These are phyloP conservation scores for Ectemnius cavifrons DNA, from an alignment of 2,888 invertebrate genomes.

Conservation along the genomic window DNA sequence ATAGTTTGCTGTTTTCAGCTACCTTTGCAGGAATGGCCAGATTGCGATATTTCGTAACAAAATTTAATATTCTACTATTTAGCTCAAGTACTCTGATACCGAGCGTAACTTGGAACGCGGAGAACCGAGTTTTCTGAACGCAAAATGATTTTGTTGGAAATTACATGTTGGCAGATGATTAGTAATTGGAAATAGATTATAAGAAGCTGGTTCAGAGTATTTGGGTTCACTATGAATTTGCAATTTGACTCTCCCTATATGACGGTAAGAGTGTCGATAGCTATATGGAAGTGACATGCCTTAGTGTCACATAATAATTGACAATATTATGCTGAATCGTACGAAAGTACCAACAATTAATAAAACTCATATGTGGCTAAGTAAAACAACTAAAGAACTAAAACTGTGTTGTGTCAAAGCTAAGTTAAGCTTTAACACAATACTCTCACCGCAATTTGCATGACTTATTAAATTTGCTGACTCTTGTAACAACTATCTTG, in stretches of 20 bases:
- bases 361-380: too few relatives aligned
- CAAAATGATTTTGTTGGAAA: background rate
- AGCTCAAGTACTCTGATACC: constrained; percentile 28
- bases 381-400: too few relatives aligned
- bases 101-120: background rate
- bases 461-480: too few relatives aligned
- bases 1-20: constrained; percentile 53
- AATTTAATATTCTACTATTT: constrained; percentile 28
- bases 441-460: too few relatives aligned
- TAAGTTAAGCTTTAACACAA: too few relatives aligned
- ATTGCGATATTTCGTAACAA: constrained; percentile 41
- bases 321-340: too few relatives aligned
- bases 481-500: too few relatives aligned
- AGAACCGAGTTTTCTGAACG: background rate
- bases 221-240: constrained; percentile 8
- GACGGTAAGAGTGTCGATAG: constrained; percentile 35
- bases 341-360: too few relatives aligned
- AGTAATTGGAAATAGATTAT: background rate
- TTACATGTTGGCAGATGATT: background rate
- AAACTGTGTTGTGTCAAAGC: too few relatives aligned
- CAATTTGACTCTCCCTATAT: constrained; percentile 31
- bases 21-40: constrained; percentile 55
- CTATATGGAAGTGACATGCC: background rate
- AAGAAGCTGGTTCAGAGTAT: constrained; percentile 22
- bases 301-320: too few relatives aligned